A percentile compares a stretch with the other conserved stretches of the same genome.
phyloP scores from a whole-genome alignment of 2,888 invertebrate genomes.

The Furcula furcula region DNA sequence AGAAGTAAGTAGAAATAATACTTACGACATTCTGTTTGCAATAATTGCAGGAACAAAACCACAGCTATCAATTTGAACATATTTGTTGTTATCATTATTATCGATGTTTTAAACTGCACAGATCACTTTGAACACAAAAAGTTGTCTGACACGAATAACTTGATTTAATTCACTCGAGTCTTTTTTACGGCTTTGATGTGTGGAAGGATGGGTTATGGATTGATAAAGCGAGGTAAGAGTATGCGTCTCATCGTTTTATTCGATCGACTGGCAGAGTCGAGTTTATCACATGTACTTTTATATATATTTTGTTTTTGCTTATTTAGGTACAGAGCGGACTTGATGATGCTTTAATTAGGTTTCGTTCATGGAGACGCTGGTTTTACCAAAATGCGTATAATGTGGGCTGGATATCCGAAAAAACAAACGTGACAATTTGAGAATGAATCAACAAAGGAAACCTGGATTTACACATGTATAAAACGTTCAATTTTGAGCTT shows the following conservation, averaged over 20 bases:
- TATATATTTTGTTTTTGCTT: no score
- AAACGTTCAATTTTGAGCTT: no score
- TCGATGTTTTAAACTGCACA: constrained; percentile 8
- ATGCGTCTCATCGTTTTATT: constrained; percentile 22
- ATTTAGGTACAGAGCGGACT: no score
- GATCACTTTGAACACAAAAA: constrained; percentile 4
- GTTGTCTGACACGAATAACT: constrained; percentile 5
- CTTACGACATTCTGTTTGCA: constrained; percentile 39
- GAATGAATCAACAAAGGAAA: no score
- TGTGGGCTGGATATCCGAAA: no score
- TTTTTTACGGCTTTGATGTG: constrained; percentile 4
- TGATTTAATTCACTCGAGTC: constrained; percentile 3
- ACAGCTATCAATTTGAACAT: constrained; percentile 31
- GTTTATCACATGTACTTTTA: no score
- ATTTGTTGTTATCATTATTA: constrained; percentile 22
- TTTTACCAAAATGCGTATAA: no score
- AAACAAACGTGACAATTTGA: no score
- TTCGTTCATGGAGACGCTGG: no score
- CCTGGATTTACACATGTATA: no score
- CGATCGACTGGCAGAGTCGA: no score
- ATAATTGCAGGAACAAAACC: constrained; percentile 29
- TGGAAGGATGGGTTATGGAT: constrained; percentile 14
- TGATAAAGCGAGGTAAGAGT: constrained; percentile 15
- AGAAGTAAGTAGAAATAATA: constrained; percentile 24
- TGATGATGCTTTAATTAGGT: no score